Base-by-base conservation (phyloP, 2,113 vertebrate genomes). In the Heterocephalus glaber region DNA sequence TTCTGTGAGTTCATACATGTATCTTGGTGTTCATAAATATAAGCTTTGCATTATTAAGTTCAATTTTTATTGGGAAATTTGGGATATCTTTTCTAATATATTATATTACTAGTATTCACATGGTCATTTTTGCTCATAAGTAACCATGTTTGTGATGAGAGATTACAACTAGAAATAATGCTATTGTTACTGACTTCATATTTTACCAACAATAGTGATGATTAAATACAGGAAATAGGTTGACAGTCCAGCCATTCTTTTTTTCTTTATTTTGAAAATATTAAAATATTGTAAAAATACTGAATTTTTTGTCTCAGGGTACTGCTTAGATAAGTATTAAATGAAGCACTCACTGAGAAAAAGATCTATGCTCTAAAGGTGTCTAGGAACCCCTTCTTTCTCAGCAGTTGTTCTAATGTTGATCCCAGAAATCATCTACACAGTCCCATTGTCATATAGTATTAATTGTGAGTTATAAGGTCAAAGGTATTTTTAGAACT, bases 1-100 rank as follows among this genome's bases (percentile, higher is more conserved):
- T 97, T 98, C 97, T 97, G 65, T 96, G 97, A 98, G 84, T 97
- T 98, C 94, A 96, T 97, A 97, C 41, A 91, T 98, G 95, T 98
- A 97, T 97, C 33, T 74, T 98, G 93, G 96, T 30, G 86, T 92
- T 97, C 92, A 96, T 97, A 97, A 70, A 33, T 86, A 97, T 96
- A 97, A 96, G 95, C 89, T 98, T 60, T 95, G 81, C 84, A 96
- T 79, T 97, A 97, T 96, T 95, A 97, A 90, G 61, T 90, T 95
- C 74, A 94, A 52, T 97, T 97, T 92, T 96, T 91, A 87, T 96
- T 96, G 65, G 90, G 93, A 66, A 82, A 95, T 22, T 93, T 97
- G 79, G 89, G 10, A 33, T 97, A 38, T 58, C 35, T 38, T 86
- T 96, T 96, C 95, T 92, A 81, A 92, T 91, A 10, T 65, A 33